These are phyloP conservation scores for Geodia barretti DNA, from an alignment of 37 sponge, comb jelly and placozoan species.

Conservation along the genomic window DNA sequence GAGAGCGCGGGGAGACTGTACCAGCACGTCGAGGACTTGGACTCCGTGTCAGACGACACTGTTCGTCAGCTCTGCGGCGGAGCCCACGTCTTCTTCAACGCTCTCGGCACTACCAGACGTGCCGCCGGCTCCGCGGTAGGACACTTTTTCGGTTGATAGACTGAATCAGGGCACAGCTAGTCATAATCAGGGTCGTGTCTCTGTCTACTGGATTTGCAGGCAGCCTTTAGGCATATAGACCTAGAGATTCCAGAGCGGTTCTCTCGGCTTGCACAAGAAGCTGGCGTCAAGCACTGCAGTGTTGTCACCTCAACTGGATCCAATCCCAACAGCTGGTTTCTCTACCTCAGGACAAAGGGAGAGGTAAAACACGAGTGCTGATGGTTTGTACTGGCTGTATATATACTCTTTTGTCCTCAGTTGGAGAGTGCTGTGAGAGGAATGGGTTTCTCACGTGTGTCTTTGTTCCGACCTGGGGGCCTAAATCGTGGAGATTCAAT, in stretches of 20 bases:
- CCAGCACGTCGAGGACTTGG: slow-evolving; percentile 75
- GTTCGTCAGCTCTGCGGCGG: slow-evolving; percentile 69
- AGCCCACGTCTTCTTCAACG: slow-evolving; percentile 71
- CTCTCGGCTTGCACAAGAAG: slow-evolving; percentile 60
- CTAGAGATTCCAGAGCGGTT: slow-evolving; percentile 63
- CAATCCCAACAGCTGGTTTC: slow-evolving; percentile 76
- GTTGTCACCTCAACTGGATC: slow-evolving; percentile 63
- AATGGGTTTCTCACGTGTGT: slow-evolving; percentile 31
- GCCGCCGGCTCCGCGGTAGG: slow-evolving; percentile 83
- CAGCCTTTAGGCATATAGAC: slow-evolving; percentile 76
- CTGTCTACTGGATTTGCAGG: too few relatives aligned
- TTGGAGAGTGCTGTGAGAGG: slow-evolving; percentile 48
- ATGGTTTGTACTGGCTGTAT: neutral
- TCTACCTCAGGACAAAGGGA: slow-evolving; percentile 77
- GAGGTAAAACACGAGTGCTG: slow-evolving; percentile 11
- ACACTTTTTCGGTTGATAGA: neutral
- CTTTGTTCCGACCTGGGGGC: slow-evolving; percentile 75
- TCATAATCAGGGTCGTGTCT: too few relatives aligned
- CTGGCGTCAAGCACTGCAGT: slow-evolving; percentile 74
- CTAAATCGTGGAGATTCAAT: slow-evolving; percentile 48
- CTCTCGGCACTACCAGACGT: slow-evolving; percentile 73
- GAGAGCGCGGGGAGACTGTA: slow-evolving; percentile 57
- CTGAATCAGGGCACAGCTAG: neutral
- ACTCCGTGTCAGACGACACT: slow-evolving; percentile 65
- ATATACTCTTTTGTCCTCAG: neutral